Percentiles rank a stretch among this genome's conserved stretches.
Conservation (phyloP, 2,113 vertebrate species). For the Cygnus buccinator region DNA sequence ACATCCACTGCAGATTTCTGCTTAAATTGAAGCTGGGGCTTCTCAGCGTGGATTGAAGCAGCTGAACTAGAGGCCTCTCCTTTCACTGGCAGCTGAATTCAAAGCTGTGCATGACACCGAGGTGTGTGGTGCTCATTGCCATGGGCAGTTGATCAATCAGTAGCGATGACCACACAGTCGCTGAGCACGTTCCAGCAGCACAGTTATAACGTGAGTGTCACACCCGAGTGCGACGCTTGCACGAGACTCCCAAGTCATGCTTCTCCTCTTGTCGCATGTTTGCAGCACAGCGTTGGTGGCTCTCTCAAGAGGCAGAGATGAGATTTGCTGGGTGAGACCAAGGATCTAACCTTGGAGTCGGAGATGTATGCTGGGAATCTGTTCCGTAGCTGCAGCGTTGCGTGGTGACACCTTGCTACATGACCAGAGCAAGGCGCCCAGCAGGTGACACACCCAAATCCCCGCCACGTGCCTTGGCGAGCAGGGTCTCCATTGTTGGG, state of each 20-base stretch:
- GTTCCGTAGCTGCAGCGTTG: neutral
- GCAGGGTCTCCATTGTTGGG: neutral
- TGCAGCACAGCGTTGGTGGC: neutral
- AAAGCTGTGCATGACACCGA: neutral
- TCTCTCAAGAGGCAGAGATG: neutral
- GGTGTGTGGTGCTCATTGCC: neutral
- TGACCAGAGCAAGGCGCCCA: conserved; percentile 7
- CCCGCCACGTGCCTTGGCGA: neutral
- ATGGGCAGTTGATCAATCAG: neutral
- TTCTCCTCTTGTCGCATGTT: neutral
- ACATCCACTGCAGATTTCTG: neutral
- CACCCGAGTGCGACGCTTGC: neutral
- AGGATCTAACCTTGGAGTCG: neutral
- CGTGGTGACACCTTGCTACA: neutral
- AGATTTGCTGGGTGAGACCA: neutral
- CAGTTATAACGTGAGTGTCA: neutral
- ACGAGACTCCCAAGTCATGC: neutral
- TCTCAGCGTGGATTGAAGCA: neutral
- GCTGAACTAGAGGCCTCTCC: neutral
- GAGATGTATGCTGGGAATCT: neutral
- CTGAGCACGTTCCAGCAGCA: neutral
- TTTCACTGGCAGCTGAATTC: neutral
- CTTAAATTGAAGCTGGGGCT: neutral
- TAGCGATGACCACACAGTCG: neutral
- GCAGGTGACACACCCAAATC: neutral